phyloP scores from a whole-genome alignment of 2,888 invertebrate genomes.

The Cheilosia urbana region DNA sequence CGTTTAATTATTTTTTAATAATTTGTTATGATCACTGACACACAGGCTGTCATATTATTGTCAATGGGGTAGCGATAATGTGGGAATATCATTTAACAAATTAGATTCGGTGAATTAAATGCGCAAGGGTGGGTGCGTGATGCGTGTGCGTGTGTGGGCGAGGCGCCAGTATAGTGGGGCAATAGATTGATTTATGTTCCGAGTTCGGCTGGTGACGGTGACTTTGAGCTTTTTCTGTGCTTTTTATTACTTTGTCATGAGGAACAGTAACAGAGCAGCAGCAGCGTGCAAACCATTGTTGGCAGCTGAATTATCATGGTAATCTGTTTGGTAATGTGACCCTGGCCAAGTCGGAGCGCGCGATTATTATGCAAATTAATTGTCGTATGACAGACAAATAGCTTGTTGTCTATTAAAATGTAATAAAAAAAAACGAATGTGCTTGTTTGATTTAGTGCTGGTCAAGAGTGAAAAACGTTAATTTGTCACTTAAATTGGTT shows the following conservation, averaged over 20 bases:
- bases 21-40: constrained; percentile 66
- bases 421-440: constrained; percentile 40
- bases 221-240: constrained; percentile 20
- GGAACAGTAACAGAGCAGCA: constrained; percentile 38
- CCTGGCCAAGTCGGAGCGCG: constrained; percentile 63
- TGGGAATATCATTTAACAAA: constrained; percentile 67
- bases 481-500: background rate
- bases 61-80: constrained; percentile 70
- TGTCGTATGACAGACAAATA: constrained; percentile 60
- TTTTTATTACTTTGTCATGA: constrained; percentile 22
- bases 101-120: constrained; percentile 51
- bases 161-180: constrained; percentile 2
- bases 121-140: background rate
- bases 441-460: background rate
- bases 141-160: constrained; percentile 13
- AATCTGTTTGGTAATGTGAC: constrained; percentile 68
- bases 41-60: constrained; percentile 70
- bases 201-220: constrained; percentile 23
- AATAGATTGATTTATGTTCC: constrained; percentile 60
- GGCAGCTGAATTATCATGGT: constrained; percentile 60
- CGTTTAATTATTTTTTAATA: constrained; percentile 70
- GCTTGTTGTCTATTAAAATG: constrained; percentile 53
- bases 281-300: constrained; percentile 10
- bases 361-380: constrained; percentile 69
- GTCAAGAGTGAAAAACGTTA: background rate